A percentile compares a stretch with the other conserved stretches of the same genome.
Evolutionary conservation across 2,797 vertebrate genomes (phyloP).

Genomic region (Catamblyrhynchus diadema): DNA sequence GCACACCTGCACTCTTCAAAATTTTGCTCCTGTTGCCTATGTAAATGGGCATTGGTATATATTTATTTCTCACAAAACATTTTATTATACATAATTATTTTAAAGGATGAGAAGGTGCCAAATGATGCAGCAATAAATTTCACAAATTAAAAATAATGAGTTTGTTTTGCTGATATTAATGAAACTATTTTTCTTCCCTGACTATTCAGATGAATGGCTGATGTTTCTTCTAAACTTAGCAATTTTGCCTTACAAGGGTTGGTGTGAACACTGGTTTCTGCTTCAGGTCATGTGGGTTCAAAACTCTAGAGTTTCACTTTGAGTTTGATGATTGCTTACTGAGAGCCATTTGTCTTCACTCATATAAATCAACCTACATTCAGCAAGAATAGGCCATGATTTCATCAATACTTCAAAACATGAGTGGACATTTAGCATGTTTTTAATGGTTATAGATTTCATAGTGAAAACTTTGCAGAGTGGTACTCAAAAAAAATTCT

Average conservation of each 20-base stretch:
- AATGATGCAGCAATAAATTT: background rate
- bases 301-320: conserved; percentile 49
- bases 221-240: background rate
- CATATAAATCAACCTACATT: background rate
- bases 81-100: background rate
- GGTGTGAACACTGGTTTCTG: conserved; percentile 19
- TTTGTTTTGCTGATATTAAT: background rate
- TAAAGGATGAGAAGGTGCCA: background rate
- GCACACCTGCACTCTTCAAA: background rate
- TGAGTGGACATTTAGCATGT: background rate
- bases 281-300: conserved; percentile 50
- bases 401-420: background rate
- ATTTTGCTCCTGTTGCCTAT: background rate
- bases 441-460: background rate
- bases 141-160: background rate
- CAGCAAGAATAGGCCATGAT: background rate
- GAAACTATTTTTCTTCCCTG: background rate
- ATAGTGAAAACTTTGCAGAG: background rate
- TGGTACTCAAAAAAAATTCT: background rate
- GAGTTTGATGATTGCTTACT: conserved; percentile 43
- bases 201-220: background rate
- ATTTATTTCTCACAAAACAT: background rate
- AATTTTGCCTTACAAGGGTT: background rate
- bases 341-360: conserved; percentile 50
- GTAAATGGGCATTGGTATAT: background rate